Conservation (phyloP, 2,113 vertebrate species). For the Trichomycterus rosablanca region DNA sequence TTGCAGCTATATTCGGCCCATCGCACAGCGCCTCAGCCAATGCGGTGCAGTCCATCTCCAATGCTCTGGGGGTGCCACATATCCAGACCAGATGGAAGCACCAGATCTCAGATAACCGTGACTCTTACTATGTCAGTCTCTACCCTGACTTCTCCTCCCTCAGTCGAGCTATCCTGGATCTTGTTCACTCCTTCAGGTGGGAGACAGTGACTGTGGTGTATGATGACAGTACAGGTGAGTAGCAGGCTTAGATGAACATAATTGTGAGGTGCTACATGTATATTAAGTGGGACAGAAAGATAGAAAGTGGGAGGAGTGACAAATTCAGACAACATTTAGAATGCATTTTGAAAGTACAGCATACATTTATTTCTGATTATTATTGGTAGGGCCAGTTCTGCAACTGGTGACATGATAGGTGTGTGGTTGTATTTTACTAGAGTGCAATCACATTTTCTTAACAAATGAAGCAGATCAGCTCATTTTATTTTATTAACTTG, state of each 20-base stretch:
- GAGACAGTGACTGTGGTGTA: slow-evolving; percentile 82
- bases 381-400: too few species aligned
- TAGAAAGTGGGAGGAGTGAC: too few species aligned
- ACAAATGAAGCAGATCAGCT: too few species aligned
- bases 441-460: too few species aligned
- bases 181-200: slow-evolving; percentile 99
- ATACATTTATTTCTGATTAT: too few species aligned
- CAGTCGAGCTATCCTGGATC: slow-evolving; percentile 92
- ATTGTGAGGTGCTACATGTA: too few species aligned
- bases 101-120: slow-evolving; percentile 94
- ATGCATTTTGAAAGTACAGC: too few species aligned
- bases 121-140: slow-evolving; percentile 95
- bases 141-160: slow-evolving; percentile 96
- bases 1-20: slow-evolving; percentile 90
- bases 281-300: not conserved
- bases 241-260: not conserved
- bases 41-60: slow-evolving; percentile 73
- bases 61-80: slow-evolving; percentile 76
- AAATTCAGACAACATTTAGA: too few species aligned
- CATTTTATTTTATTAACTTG: too few species aligned
- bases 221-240: slow-evolving; percentile 95
- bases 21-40: slow-evolving; percentile 74
- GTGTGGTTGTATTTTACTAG: too few species aligned
- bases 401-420: too few species aligned
- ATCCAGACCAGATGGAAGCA: slow-evolving; percentile 98